Evolutionary conservation across 2,888 invertebrate genomes (phyloP).

Genomic region (Scrobipalpa costella): DNA sequence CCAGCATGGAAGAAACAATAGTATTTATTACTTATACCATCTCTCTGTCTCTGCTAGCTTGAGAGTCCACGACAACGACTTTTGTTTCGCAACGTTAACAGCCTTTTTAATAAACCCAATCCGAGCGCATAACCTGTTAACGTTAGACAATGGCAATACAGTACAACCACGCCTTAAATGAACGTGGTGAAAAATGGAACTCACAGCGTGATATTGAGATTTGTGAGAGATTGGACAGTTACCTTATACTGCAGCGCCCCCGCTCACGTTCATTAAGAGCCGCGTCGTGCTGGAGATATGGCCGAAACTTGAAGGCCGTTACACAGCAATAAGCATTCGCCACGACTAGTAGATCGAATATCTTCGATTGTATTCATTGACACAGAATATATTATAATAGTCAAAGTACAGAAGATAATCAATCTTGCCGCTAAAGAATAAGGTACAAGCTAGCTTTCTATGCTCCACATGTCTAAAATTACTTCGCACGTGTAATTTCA

Average conservation of each 20-base stretch:
- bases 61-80: neutral
- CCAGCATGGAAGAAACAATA: too few species aligned
- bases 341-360: slow-evolving; percentile 13
- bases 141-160: slow-evolving; percentile 42
- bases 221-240: too few species aligned
- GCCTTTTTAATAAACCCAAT: slow-evolving; percentile 27
- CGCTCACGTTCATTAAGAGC: too few species aligned
- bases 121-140: slow-evolving; percentile 33
- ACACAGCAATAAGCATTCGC: slow-evolving; percentile 33
- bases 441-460: too few species aligned
- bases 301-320: slow-evolving; percentile 42
- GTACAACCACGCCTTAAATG: too few species aligned
- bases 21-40: neutral
- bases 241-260: too few species aligned
- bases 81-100: slow-evolving; percentile 19
- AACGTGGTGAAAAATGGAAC: too few species aligned
- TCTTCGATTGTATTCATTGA: neutral
- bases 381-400: neutral
- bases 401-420: neutral
- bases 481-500: too few species aligned
- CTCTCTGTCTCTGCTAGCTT: neutral
- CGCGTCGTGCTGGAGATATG: too few species aligned
- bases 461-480: too few species aligned
- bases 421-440: neutral
- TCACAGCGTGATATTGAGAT: too few species aligned